Evolutionary conservation across 2,888 invertebrate genomes (phyloP).

Genomic region (Vesta saturnalis): DNA sequence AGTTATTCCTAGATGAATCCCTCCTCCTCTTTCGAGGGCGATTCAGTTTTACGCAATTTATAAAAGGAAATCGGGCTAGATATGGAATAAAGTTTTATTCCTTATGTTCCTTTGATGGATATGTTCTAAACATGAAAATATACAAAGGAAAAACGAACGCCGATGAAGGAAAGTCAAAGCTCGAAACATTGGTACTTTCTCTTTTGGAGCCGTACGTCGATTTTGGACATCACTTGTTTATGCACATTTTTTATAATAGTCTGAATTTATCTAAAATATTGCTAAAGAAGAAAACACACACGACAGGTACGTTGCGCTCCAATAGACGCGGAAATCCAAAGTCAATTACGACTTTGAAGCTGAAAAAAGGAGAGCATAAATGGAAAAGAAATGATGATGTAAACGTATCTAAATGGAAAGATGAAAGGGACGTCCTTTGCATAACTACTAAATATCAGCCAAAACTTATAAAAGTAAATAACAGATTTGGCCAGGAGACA

Average conservation of each 20-base stretch:
- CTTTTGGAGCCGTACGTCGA: constrained; percentile 47
- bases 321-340: constrained; percentile 37
- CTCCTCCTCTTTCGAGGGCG: too few species aligned
- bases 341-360: constrained; percentile 19
- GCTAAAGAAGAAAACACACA: constrained; percentile 41
- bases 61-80: too few species aligned
- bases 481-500: not conserved
- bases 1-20: too few species aligned
- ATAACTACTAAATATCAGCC: constrained; percentile 42
- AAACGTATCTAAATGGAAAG: constrained; percentile 43
- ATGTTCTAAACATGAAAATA: constrained; percentile 16
- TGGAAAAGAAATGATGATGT: constrained; percentile 25
- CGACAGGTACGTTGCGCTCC: constrained; percentile 35
- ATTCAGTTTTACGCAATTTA: too few species aligned
- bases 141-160: constrained; percentile 39
- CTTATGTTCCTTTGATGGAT: not conserved
- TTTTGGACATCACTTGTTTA: constrained; percentile 49
- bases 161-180: constrained; percentile 19
- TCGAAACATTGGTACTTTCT: constrained; percentile 42
- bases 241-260: constrained; percentile 49
- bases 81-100: too few species aligned
- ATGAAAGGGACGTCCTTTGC: constrained; percentile 39
- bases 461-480: constrained; percentile 27
- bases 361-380: constrained; percentile 31
- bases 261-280: constrained; percentile 39